These are phyloP conservation scores for Megaceryle maxima DNA, from an alignment of 2,113 vertebrate genomes.

Conservation along the genomic window DNA sequence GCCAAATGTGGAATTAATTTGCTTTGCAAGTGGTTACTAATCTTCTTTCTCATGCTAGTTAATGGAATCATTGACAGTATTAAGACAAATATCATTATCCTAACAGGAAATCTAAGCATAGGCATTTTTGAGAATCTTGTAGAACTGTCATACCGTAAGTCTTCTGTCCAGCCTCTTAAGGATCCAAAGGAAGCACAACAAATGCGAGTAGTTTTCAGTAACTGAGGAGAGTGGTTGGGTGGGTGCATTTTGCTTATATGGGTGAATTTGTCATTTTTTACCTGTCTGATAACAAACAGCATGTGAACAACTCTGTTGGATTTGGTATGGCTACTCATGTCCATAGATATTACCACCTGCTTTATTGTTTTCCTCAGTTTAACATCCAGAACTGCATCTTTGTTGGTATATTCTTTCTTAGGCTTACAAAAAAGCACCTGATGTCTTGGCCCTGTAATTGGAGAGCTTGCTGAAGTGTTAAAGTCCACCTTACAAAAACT, in stretches of 20 bases:
- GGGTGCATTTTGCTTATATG: background rate
- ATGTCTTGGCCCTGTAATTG: background rate
- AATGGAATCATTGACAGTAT: background rate
- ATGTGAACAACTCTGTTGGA: background rate
- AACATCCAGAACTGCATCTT: background rate
- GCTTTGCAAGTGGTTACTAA: background rate
- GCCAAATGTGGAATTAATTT: background rate
- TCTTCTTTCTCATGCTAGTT: background rate
- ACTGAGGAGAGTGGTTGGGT: background rate
- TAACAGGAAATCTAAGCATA: background rate
- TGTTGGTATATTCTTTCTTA: background rate
- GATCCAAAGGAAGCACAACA: background rate
- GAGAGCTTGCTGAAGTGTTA: background rate
- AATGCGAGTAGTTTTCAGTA: background rate
- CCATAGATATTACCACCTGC: background rate
- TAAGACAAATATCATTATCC: background rate
- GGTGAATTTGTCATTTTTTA: background rate
- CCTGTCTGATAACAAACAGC: background rate
- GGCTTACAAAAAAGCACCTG: background rate
- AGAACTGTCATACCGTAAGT: background rate
- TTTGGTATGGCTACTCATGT: background rate
- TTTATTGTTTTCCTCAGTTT: background rate
- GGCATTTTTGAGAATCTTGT: background rate
- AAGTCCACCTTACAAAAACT: background rate
- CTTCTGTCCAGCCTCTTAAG: background rate